Conservation (phyloP, 2,888 invertebrate species). For the Keiferia lycopersicella region DNA sequence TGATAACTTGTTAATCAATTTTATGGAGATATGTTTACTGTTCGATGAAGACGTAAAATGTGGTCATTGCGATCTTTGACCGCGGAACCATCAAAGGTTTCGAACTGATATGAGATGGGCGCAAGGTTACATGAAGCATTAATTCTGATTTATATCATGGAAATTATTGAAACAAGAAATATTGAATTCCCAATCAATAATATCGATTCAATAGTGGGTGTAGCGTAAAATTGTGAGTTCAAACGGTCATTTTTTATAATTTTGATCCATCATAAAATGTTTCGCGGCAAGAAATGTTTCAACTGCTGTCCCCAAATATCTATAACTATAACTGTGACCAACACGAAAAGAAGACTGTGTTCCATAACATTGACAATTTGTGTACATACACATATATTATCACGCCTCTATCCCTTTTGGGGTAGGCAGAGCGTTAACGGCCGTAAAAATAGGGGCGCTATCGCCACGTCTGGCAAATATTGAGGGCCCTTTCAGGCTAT, state of each 20-base stretch:
- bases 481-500: too few relatives aligned
- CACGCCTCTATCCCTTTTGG: too few relatives aligned
- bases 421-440: too few relatives aligned
- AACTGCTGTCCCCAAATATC: too few relatives aligned
- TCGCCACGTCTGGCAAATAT: too few relatives aligned
- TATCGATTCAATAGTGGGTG: neutral
- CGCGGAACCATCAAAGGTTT: constrained; percentile 21
- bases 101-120: neutral
- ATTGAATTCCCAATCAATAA: neutral
- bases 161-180: neutral
- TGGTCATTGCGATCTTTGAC: constrained; percentile 19
- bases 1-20: constrained; percentile 20
- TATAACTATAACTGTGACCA: too few relatives aligned
- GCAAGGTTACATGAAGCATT: neutral
- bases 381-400: too few relatives aligned
- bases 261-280: neutral
- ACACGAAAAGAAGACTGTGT: too few relatives aligned
- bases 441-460: too few relatives aligned
- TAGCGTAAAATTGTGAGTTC: neutral
- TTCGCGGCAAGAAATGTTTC: too few relatives aligned
- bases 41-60: neutral
- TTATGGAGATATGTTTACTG: constrained; percentile 17
- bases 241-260: neutral
- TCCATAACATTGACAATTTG: too few relatives aligned
- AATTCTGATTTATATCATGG: neutral